Evolutionary conservation across 2,797 vertebrate genomes (phyloP), one percentile per base, ranked within the genome.

Genomic region (Heliangelus exortis): DNA sequence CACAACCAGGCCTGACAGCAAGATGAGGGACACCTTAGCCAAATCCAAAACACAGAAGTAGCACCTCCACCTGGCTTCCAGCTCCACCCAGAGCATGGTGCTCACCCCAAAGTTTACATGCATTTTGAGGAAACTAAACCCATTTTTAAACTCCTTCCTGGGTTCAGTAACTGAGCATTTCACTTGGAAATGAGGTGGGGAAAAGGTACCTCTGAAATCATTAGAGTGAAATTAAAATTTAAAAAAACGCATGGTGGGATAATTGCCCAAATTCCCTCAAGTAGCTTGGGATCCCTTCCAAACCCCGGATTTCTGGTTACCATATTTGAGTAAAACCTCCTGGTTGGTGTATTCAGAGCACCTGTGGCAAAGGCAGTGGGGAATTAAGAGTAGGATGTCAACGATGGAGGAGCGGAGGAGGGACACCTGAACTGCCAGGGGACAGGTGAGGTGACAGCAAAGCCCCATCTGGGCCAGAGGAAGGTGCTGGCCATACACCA

Each of bases 201-300:
- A 87, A 92, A 90, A 84, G 31, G 48, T 50, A 79, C 67, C 50
- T 87, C 87, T 87, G 82, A 89, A 94, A 90, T 43, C 78, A 63
- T 90, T 79, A 69, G 20, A 76, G 53, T 50, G 57, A 92, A 94
- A 96, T 87, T 89, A 93, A 93, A 90, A 78, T 77, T 76, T 50
- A 11, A 31, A 67, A 95, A 82, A 79, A 92, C 29, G 3, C 26
- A 67, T 3, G 16, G 82, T 89, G 78, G 91, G 84, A 85, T 85
- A 91, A 69, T 79, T 94, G 91, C 91, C 92, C 87, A 87, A 90
- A 92, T 93, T 89, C 75, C 92, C 84, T 71, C 81, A 71, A 79
- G 89, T 80, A 80, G 50, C 65, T 74, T 54, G 78, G 95, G 93
- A 96, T 62, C 6, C 7, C 21, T 91, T 91, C 94, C 94, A 96